Evolutionary conservation across 1,140 invertebrate species (phyloP).

Genomic region (Zaprionus africanus): DNA sequence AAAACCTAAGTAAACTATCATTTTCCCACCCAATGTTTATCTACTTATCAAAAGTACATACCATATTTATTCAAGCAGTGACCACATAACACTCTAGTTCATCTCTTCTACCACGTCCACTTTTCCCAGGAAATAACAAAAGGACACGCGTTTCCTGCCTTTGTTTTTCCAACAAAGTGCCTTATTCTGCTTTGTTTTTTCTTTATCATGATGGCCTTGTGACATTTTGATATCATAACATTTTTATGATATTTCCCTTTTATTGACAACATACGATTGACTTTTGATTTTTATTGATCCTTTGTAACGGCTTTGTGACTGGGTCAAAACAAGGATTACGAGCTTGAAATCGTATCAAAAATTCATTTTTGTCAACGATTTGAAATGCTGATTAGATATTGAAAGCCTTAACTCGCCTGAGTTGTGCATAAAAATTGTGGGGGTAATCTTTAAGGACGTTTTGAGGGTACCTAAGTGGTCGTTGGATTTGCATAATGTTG

Average conservation of each 20-base stretch:
- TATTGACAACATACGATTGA: slow-evolving; percentile 55
- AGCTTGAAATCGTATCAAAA: slow-evolving; percentile 56
- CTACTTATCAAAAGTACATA: not conserved
- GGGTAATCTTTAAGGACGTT: slow-evolving; percentile 36
- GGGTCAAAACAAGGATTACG: slow-evolving; percentile 30
- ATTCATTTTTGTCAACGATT: slow-evolving; percentile 54
- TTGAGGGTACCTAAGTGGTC: slow-evolving; percentile 17
- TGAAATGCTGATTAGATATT: slow-evolving; percentile 57
- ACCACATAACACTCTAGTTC: not conserved
- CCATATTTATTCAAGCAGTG: not conserved
- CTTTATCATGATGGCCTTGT: not conserved
- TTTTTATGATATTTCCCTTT: slow-evolving; percentile 35
- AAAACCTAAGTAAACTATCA: not conserved
- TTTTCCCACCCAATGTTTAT: not conserved
- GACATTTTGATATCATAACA: slow-evolving; percentile 29
- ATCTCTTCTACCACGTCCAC: not conserved
- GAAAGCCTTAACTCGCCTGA: slow-evolving; percentile 45
- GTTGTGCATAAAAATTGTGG: slow-evolving; percentile 60
- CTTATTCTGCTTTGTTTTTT: slow-evolving; percentile 8
- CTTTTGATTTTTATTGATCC: slow-evolving; percentile 70
- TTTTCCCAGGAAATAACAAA: not conserved
- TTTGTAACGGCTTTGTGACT: slow-evolving; percentile 44
- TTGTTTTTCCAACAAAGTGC: slow-evolving; percentile 35
- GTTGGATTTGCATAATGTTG: slow-evolving; percentile 46
- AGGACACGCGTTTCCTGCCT: slow-evolving; percentile 2